Percentiles rank a stretch among this genome's conserved stretches.
phyloP scores from a whole-genome alignment of 2,797 vertebrate species.

The Denticeps clupeoides region DNA sequence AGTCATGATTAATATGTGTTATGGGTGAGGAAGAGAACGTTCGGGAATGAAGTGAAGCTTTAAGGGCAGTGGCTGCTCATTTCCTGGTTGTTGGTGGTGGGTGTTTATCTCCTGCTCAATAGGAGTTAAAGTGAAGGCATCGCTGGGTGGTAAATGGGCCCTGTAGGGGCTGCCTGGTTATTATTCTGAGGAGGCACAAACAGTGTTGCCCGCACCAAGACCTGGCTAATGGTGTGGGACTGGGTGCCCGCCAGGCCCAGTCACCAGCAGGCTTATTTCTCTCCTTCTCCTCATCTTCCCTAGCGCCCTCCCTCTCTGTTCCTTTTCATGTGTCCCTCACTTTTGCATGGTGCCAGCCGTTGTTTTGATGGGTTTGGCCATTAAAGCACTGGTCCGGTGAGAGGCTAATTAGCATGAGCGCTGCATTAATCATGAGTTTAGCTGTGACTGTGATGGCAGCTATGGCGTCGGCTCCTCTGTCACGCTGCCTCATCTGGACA shows the following conservation, averaged over 20 bases:
- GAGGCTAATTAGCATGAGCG: conserved; percentile 64
- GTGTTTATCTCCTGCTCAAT: conserved; percentile 60
- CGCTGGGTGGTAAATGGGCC: conserved; percentile 62
- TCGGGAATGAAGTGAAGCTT: no score
- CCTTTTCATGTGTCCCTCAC: no score
- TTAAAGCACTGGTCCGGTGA: conserved; percentile 61
- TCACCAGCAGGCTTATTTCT: conserved; percentile 44
- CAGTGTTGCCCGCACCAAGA: conserved; percentile 41
- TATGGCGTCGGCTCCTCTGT: no score
- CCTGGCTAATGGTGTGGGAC: conserved; percentile 63
- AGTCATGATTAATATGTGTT: no score
- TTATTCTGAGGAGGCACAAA: conserved; percentile 53
- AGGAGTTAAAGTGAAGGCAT: conserved; percentile 58
- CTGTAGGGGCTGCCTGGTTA: conserved; percentile 52
- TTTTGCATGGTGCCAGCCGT: conserved; percentile 34
- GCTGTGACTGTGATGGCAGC: no score
- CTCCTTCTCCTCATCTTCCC: conserved; percentile 5
- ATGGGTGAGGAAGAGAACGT: no score
- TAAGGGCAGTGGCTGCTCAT: no score
- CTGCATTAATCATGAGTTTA: conserved; percentile 60
- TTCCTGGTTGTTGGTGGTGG: conserved; percentile 20
- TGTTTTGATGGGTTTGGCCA: conserved; percentile 65
- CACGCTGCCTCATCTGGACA: no score
- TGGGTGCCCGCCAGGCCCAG: conserved; percentile 52
- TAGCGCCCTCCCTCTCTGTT: conserved; percentile 19